Evolutionary conservation across 1,140 invertebrate species (phyloP).

Genomic region (Sarcophaga peregrina): DNA sequence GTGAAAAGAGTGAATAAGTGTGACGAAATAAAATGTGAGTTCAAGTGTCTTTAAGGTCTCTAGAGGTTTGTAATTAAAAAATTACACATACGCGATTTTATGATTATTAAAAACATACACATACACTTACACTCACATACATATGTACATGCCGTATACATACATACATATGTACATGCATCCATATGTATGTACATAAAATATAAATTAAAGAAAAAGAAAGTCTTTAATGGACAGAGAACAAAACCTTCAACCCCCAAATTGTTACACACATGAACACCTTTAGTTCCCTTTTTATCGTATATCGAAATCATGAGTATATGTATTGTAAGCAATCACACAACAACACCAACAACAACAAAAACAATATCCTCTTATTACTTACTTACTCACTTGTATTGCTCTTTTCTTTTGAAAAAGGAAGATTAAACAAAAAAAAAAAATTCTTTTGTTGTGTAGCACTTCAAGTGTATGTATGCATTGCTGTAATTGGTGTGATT

Average conservation of each 20-base stretch:
- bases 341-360: background rate
- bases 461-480: too few relatives aligned
- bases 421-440: too few relatives aligned
- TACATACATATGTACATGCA: too few relatives aligned
- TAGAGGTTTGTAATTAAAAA: constrained; percentile 2
- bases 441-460: too few relatives aligned
- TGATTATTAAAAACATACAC: constrained; percentile 3
- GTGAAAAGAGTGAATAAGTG: too few relatives aligned
- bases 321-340: background rate
- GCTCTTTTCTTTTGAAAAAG: too few relatives aligned
- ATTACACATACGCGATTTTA: background rate
- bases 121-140: too few relatives aligned
- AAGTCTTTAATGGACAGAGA: constrained; percentile 19
- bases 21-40: background rate
- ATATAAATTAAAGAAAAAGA: background rate
- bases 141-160: too few relatives aligned
- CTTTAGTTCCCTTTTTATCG: background rate
- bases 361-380: too few relatives aligned
- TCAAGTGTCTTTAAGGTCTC: constrained; percentile 9
- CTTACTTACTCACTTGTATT: too few relatives aligned
- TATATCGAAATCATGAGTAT: background rate
- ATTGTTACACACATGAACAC: constrained; percentile 16
- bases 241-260: background rate
- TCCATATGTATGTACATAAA: background rate
- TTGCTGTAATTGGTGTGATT: too few relatives aligned